These are phyloP conservation scores for Heloderma charlesbogerti DNA, from an alignment of 2,113 vertebrate species.

Conservation along the genomic window DNA sequence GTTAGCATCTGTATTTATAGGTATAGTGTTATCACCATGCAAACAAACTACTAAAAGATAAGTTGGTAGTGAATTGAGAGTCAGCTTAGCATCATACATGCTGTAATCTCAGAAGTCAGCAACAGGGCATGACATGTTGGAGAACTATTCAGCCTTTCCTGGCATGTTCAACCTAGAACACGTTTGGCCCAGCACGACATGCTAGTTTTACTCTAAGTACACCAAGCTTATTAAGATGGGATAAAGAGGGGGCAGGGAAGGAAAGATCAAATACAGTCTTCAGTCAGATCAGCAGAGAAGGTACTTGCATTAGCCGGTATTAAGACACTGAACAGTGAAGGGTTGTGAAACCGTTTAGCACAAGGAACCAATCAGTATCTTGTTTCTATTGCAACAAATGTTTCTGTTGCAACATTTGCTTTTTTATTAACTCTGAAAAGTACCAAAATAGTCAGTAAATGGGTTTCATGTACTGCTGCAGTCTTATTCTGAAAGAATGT, in stretches of 20 bases:
- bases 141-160: slow-evolving; percentile 15
- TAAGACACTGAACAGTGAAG: background rate
- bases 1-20: background rate
- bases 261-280: background rate
- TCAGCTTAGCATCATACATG: background rate
- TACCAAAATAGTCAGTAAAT: background rate
- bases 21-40: background rate
- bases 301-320: background rate
- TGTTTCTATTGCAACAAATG: background rate
- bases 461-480: background rate
- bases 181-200: rapidly evolving
- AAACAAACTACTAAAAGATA: background rate
- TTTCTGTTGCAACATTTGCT: background rate
- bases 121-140: background rate
- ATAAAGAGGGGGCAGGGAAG: background rate
- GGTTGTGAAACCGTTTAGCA: background rate
- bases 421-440: background rate
- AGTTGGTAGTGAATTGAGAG: background rate
- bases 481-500: background rate
- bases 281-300: background rate
- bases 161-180: background rate
- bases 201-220: background rate
- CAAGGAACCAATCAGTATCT: too few species aligned
- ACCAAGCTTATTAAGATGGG: background rate
- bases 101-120: background rate